A percentile compares a stretch with the other conserved stretches of the same genome.
These are phyloP conservation scores for Calephelis perditalis DNA, from an alignment of 2,888 invertebrate species.

Conservation along the genomic window DNA sequence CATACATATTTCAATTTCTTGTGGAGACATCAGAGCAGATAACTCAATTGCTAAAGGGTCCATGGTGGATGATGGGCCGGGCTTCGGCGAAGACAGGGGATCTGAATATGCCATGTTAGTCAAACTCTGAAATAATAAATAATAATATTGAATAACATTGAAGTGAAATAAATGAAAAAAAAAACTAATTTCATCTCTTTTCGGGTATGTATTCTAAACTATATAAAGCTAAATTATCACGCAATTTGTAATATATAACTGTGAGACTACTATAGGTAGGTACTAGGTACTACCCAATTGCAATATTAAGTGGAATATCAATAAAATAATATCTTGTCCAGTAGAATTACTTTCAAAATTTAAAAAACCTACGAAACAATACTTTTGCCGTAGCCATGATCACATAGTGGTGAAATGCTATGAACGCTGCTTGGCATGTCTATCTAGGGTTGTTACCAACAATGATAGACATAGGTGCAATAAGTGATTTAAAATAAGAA, in stretches of 20 bases:
- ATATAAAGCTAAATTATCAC: slow-evolving; percentile 4
- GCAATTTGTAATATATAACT: slow-evolving; percentile 6
- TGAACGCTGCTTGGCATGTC: slow-evolving; percentile 14
- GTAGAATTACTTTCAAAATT: slow-evolving; percentile 3
- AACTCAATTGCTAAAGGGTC: slow-evolving; percentile 14
- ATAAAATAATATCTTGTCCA: slow-evolving; percentile 3
- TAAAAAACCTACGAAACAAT: slow-evolving; percentile 3
- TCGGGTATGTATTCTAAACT: slow-evolving; percentile 10
- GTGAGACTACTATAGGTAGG: slow-evolving; percentile 8
- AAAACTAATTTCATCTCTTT: slow-evolving; percentile 13
- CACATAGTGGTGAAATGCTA: slow-evolving; percentile 6
- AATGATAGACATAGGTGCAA: slow-evolving; percentile 12
- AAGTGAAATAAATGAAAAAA: slow-evolving; percentile 14
- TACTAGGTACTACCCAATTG: slow-evolving; percentile 6
- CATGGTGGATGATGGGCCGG: slow-evolving; percentile 15
- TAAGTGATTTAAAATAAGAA: slow-evolving; percentile 12
- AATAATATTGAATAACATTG: slow-evolving; percentile 9
- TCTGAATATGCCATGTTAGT: slow-evolving; percentile 16
- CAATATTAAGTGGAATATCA: slow-evolving; percentile 3
- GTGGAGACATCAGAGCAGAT: slow-evolving; percentile 15
- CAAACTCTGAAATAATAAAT: slow-evolving; percentile 14
- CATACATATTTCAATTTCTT: slow-evolving; percentile 13
- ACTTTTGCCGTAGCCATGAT: slow-evolving; percentile 3
- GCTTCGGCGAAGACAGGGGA: slow-evolving; percentile 14
- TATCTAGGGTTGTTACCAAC: slow-evolving; percentile 11